A percentile compares a stretch with the other conserved stretches of the same genome.
These are phyloP conservation scores for Phataginus tetradactyla DNA, from an alignment of 2,797 vertebrate species.

Conservation along the genomic window DNA sequence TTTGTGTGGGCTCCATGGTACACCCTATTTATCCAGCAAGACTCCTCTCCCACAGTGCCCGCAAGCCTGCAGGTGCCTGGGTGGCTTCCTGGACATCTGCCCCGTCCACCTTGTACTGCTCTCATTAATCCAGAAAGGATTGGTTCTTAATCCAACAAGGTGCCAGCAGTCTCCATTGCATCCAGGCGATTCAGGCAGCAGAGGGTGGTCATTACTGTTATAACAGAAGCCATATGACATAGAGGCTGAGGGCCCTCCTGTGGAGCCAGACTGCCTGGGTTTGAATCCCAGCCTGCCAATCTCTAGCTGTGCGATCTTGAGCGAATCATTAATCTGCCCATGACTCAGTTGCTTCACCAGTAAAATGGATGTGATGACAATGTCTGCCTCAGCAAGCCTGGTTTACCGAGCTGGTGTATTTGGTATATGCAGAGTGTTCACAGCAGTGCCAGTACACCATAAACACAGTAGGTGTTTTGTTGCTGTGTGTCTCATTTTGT, in stretches of 20 bases:
- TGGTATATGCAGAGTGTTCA: not conserved
- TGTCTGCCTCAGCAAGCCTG: not conserved
- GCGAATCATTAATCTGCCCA: not conserved
- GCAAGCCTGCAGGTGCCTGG: not conserved
- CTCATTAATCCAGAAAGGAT: not conserved
- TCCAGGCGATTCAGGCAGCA: not conserved
- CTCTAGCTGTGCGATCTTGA: not conserved
- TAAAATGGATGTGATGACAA: not conserved
- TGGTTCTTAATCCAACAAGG: conserved; percentile 18
- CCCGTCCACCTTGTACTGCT: not conserved
- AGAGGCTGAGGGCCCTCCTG: not conserved
- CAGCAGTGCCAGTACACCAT: not conserved
- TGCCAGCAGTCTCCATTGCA: not conserved
- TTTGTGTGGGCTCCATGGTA: not conserved
- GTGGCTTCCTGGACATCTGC: not conserved
- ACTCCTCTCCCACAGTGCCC: not conserved
- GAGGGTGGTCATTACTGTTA: not conserved
- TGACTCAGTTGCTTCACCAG: not conserved
- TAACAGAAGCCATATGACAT: not conserved
- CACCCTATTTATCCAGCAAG: not conserved
- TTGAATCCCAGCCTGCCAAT: not conserved
- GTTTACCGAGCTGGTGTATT: not conserved
- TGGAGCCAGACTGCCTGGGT: not conserved
- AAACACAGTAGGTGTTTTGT: not conserved
- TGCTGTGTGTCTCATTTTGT: not conserved